A percentile compares a stretch with the other conserved stretches of the same genome.
These are phyloP conservation scores for Orchestia grillus DNA, from an alignment of 1,140 invertebrate genomes.

Conservation along the genomic window DNA sequence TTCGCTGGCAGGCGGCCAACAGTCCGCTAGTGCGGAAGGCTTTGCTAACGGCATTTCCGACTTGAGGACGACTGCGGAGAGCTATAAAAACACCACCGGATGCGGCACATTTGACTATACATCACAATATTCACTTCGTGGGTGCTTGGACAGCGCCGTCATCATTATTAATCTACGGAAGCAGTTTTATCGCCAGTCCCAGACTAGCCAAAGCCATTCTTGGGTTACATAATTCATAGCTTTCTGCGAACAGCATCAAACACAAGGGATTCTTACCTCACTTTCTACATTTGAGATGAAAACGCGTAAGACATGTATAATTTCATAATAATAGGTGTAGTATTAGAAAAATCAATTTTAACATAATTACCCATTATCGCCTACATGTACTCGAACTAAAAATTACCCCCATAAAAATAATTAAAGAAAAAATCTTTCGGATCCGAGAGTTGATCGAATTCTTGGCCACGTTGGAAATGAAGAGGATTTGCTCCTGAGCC, in stretches of 20 bases:
- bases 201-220: not conserved
- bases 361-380: not conserved
- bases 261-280: not conserved
- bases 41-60: conserved; percentile 17
- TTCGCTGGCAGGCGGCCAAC: not conserved
- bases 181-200: not conserved
- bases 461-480: not conserved
- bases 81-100: not conserved
- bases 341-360: not conserved
- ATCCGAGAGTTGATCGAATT: not conserved
- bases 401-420: not conserved
- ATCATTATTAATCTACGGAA: not conserved
- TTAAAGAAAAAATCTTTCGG: not conserved
- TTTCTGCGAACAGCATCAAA: not conserved
- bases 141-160: not conserved
- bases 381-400: not conserved
- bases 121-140: not conserved
- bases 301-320: not conserved
- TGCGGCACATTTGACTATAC: not conserved
- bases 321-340: not conserved
- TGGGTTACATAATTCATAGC: not conserved
- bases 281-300: not conserved
- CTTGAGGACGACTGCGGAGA: not conserved
- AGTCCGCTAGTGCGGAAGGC: not conserved
- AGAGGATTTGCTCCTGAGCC: not conserved